Conservation (phyloP, 2,113 vertebrate genomes). For the Pterophyllum scalare region DNA sequence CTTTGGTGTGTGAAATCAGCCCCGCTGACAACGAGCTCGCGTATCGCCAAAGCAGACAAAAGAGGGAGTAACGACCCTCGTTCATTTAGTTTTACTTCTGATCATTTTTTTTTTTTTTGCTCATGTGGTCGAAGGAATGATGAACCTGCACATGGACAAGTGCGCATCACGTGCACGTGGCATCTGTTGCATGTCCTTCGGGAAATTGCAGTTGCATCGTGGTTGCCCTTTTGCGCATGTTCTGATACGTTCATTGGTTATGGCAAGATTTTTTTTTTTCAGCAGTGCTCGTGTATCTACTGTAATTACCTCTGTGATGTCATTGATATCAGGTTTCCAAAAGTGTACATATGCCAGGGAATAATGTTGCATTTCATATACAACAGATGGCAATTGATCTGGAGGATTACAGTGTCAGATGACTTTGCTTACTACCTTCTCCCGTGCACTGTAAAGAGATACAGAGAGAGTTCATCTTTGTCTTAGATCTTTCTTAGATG, state of each 20-base stretch:
- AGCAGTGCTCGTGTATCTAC: neutral
- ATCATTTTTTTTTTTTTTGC: neutral
- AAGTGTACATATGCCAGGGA: slow-evolving; percentile 3
- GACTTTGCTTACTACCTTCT: neutral
- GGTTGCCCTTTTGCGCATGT: neutral
- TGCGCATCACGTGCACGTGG: neutral
- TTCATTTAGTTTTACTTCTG: neutral
- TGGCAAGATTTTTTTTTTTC: neutral
- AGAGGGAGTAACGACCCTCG: neutral
- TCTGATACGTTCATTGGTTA: neutral
- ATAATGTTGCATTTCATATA: neutral
- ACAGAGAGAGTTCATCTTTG: neutral
- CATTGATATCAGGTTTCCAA: neutral
- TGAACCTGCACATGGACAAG: neutral
- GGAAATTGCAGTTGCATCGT: neutral
- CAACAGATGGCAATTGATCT: slow-evolving; percentile 1
- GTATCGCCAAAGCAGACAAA: slow-evolving; percentile 2
- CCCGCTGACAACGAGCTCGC: slow-evolving; percentile 1
- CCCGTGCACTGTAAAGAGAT: neutral
- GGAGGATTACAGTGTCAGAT: neutral
- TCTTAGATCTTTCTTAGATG: too few species aligned
- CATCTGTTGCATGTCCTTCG: neutral
- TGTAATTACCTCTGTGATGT: neutral
- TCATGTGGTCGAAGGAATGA: neutral
- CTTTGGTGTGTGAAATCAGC: slow-evolving; percentile 15